Evolutionary conservation across 2,797 vertebrate genomes (phyloP).

Genomic region (Clamator glandarius): DNA sequence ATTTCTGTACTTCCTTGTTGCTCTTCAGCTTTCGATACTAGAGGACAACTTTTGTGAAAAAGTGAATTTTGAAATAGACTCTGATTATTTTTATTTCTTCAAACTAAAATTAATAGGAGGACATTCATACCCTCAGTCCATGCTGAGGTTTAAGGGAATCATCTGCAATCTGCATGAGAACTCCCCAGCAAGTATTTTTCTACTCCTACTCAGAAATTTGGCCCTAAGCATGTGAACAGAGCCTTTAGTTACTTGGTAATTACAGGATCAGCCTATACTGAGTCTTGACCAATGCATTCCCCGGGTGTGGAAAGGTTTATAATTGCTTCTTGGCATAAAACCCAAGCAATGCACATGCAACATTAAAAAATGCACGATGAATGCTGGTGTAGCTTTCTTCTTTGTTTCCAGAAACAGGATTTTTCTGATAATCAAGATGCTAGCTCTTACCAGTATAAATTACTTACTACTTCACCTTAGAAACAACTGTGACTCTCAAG

Average conservation of each 20-base stretch:
- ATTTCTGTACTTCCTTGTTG: not conserved
- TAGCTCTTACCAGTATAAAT: not conserved
- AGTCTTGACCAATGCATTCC: not conserved
- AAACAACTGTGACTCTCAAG: not conserved
- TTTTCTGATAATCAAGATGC: not conserved
- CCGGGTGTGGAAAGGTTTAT: not conserved
- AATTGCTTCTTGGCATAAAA: not conserved
- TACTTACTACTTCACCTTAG: not conserved
- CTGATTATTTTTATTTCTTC: not conserved
- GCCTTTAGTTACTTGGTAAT: not conserved
- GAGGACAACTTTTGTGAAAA: not conserved
- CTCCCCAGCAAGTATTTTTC: not conserved
- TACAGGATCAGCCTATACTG: not conserved
- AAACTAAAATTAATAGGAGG: not conserved
- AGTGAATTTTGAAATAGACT: not conserved
- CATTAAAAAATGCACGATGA: not conserved
- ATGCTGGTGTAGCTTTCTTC: not conserved
- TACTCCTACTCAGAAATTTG: not conserved
- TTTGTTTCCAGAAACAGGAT: slow-evolving; percentile 2
- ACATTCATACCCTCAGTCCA: not conserved
- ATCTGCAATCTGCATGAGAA: not conserved
- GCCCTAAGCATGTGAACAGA: not conserved
- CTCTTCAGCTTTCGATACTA: not conserved
- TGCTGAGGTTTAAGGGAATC: not conserved
- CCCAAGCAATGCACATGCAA: not conserved